Evolutionary conservation across 2,113 vertebrate species (phyloP).

Genomic region (Aptenodytes patagonicus): DNA sequence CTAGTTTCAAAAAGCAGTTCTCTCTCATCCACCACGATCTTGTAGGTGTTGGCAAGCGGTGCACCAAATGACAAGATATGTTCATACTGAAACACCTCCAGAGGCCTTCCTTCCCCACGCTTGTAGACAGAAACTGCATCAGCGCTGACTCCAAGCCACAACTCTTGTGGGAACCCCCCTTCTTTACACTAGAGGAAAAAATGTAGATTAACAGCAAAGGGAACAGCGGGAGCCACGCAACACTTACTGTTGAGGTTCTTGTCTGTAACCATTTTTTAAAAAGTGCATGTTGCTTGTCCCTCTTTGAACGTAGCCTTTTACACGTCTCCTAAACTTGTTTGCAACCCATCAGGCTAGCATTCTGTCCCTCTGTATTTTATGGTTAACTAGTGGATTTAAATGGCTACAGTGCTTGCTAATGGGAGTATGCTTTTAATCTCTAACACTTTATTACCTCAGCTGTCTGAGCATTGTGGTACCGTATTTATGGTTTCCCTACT

Average conservation of each 20-base stretch:
- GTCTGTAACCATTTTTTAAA: not conserved
- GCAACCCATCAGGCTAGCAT: not conserved
- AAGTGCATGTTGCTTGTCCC: not conserved
- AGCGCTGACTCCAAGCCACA: constrained; percentile 93
- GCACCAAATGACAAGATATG: constrained; percentile 95
- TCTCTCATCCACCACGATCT: constrained; percentile 90
- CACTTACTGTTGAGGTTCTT: not conserved
- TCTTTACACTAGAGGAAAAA: constrained; percentile 80
- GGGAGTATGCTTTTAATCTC: not conserved
- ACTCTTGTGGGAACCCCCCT: constrained; percentile 86
- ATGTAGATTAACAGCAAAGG: not conserved
- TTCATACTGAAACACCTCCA: constrained; percentile 94
- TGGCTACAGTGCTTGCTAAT: not conserved
- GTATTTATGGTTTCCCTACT: not conserved
- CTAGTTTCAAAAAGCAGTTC: constrained; percentile 92
- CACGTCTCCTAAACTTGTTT: not conserved
- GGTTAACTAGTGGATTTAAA: not conserved
- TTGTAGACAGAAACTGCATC: constrained; percentile 94
- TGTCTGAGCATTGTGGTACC: not conserved
- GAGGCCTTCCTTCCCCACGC: constrained; percentile 87
- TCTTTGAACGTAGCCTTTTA: not conserved
- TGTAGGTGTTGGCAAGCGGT: constrained; percentile 89
- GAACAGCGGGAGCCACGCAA: not conserved
- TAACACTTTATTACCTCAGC: not conserved
- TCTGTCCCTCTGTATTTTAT: not conserved